Conservation (phyloP, 2,113 vertebrate species). For the Tapirus terrestris region DNA sequence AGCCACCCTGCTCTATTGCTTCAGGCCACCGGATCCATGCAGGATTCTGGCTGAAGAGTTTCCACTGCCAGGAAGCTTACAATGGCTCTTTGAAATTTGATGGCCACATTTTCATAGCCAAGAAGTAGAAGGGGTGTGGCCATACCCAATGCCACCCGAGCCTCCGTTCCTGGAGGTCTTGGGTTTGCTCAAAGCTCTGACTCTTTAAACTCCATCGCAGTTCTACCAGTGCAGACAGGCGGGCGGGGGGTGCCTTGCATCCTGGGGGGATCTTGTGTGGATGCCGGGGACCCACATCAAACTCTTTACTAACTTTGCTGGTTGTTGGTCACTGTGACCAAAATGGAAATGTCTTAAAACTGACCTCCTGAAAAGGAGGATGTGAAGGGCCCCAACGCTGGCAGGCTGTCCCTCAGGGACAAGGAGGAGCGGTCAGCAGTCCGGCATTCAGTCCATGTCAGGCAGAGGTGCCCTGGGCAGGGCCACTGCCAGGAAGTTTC, state of each 20-base stretch:
- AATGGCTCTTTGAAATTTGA: neutral
- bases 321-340: neutral
- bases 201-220: accelerated
- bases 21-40: neutral
- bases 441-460: no score
- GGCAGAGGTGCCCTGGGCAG: no score
- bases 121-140: neutral
- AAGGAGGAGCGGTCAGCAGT: no score
- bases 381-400: accelerated
- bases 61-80: neutral
- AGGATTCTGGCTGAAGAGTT: neutral
- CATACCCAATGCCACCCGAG: accelerated
- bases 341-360: neutral
- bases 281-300: no score
- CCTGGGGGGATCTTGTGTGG: neutral
- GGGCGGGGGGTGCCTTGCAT: neutral
- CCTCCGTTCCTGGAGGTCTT: neutral
- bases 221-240: accelerated
- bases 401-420: neutral
- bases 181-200: neutral
- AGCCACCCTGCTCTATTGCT: neutral
- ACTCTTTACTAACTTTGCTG: neutral
- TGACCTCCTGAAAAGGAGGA: neutral
- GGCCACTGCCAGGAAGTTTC: no score
- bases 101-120: neutral